Percentiles rank a stretch among this genome's conserved stretches.
These are phyloP conservation scores for Menidia menidia DNA, from an alignment of 2,797 vertebrate genomes.

Conservation along the genomic window DNA sequence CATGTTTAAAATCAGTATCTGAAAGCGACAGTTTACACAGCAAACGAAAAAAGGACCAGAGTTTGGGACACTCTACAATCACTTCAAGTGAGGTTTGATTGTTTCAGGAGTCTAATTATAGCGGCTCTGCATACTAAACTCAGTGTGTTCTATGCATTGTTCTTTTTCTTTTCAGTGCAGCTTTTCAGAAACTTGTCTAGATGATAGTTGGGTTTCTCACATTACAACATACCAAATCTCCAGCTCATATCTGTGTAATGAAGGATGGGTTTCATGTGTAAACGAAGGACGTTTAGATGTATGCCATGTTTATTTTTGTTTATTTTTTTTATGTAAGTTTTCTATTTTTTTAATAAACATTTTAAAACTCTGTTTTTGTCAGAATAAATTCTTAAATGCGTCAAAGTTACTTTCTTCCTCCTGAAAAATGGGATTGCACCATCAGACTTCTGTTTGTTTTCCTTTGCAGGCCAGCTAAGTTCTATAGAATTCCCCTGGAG, in stretches of 20 bases:
- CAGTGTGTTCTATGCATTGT: slow-evolving; percentile 10
- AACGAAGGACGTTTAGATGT: slow-evolving; percentile 70
- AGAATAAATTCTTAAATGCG: too few species aligned
- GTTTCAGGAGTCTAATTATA: slow-evolving; percentile 22
- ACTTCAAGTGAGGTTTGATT: slow-evolving; percentile 20
- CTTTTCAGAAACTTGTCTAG: slow-evolving; percentile 27
- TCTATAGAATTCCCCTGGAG: too few species aligned
- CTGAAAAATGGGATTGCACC: too few species aligned
- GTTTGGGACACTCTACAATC: slow-evolving; percentile 27
- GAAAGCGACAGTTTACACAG: slow-evolving; percentile 46
- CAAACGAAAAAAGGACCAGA: slow-evolving; percentile 24
- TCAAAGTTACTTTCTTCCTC: too few species aligned
- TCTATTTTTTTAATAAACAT: slow-evolving; percentile 84
- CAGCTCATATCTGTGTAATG: slow-evolving; percentile 56
- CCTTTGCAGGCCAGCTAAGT: too few species aligned
- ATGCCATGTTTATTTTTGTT: slow-evolving; percentile 68
- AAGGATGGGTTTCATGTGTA: slow-evolving; percentile 62
- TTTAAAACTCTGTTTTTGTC: slow-evolving; percentile 66
- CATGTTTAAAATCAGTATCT: slow-evolving; percentile 60
- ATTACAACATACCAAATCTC: slow-evolving; percentile 55
- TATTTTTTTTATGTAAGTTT: slow-evolving; percentile 64
- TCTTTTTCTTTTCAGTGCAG: slow-evolving; percentile 18
- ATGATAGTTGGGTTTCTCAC: slow-evolving; percentile 25
- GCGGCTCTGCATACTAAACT: slow-evolving; percentile 15
- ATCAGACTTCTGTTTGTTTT: too few species aligned